Conservation (phyloP, 2,113 vertebrate genomes). For the Synchiropus splendidus region DNA sequence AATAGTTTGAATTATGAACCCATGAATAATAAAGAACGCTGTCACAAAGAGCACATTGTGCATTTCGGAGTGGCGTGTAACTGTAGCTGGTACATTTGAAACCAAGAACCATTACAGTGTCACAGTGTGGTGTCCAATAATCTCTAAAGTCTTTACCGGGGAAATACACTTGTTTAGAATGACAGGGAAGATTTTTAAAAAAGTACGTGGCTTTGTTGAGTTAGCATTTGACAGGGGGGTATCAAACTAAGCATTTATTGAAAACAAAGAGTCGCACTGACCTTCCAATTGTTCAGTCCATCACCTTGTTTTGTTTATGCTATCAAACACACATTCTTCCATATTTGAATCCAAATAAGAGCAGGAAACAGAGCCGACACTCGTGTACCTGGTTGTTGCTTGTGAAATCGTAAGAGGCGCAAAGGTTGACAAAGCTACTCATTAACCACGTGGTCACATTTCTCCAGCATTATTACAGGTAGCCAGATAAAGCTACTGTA, state of each 20-base stretch:
- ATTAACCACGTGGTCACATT: conserved; percentile 76
- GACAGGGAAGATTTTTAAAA: too few species aligned
- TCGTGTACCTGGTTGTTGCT: conserved; percentile 50
- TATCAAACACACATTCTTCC: too few species aligned
- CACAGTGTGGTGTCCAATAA: too few species aligned
- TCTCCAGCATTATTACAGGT: conserved; percentile 43
- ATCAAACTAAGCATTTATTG: too few species aligned
- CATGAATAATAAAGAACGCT: conserved; percentile 55
- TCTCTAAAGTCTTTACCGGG: too few species aligned
- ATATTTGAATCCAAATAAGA: conserved; percentile 1
- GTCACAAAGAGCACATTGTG: conserved; percentile 24
- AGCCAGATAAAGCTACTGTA: conserved; percentile 16
- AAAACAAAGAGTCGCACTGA: too few species aligned
- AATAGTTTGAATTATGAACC: conserved; percentile 21
- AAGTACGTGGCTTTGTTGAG: too few species aligned
- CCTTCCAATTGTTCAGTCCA: too few species aligned
- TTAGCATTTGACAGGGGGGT: too few species aligned
- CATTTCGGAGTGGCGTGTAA: conserved; percentile 24
- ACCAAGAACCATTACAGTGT: not conserved
- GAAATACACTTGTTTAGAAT: too few species aligned
- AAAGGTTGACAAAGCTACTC: conserved; percentile 86
- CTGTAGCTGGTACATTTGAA: conserved; percentile 3
- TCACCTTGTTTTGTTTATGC: too few species aligned
- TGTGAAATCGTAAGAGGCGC: conserved; percentile 68
- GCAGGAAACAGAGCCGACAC: conserved; percentile 7